phyloP scores from a whole-genome alignment of 2,888 invertebrate genomes.

The Machimus rusticus region DNA sequence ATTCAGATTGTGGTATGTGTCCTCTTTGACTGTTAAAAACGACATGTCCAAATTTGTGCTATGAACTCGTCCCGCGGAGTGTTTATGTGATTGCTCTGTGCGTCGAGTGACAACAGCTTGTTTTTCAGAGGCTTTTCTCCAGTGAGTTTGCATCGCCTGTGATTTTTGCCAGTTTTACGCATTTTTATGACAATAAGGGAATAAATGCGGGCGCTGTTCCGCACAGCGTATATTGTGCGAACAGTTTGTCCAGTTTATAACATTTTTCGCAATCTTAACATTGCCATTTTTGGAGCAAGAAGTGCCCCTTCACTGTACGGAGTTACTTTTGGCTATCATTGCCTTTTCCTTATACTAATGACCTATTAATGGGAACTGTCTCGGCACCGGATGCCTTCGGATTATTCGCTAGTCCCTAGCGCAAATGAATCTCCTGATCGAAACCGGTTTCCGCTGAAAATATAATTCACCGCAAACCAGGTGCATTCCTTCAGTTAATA shows the following conservation, averaged over 20 bases:
- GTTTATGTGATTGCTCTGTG: background rate
- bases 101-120: constrained; percentile 5
- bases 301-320: background rate
- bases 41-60: background rate
- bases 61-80: background rate
- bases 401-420: background rate
- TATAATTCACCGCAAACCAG: constrained; percentile 21
- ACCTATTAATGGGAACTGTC: background rate
- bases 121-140: background rate
- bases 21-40: background rate
- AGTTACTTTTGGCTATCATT: background rate
- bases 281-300: background rate
- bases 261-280: background rate
- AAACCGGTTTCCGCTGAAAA: constrained; percentile 23
- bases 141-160: background rate
- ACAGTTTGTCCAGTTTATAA: background rate
- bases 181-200: background rate
- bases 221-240: background rate
- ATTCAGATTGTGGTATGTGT: background rate
- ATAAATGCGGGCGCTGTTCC: background rate
- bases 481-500: constrained; percentile 33
- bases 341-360: constrained; percentile 1
- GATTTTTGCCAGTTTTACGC: background rate
- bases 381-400: background rate
- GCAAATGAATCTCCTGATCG: background rate